Conservation (phyloP, 1,140 invertebrate species). For the Diachasmimorpha longicaudata region DNA sequence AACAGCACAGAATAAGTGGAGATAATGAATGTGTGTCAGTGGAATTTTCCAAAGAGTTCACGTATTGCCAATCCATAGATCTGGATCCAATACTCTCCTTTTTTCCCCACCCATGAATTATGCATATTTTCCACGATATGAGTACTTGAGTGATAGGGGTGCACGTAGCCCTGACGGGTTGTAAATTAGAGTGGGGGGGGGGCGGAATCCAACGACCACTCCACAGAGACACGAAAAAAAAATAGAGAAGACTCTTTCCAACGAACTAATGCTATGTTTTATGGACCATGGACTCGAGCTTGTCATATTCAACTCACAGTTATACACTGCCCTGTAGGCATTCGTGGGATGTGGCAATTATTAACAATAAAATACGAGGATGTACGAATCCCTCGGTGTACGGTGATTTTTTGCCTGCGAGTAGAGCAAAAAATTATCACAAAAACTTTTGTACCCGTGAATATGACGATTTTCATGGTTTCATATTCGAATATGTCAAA, state of each 20-base stretch:
- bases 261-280: constrained; percentile 42
- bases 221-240: not conserved
- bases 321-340: not conserved
- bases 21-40: not conserved
- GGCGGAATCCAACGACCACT: constrained; percentile 37
- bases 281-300: constrained; percentile 19
- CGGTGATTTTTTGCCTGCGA: not conserved
- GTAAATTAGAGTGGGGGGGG: constrained; percentile 56
- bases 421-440: not conserved
- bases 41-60: not conserved
- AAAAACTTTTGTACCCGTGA: not conserved
- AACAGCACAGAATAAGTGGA: not conserved
- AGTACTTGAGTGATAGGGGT: constrained; percentile 58
- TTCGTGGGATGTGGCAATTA: not conserved
- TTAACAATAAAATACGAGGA: not conserved
- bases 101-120: constrained; percentile 51
- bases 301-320: not conserved
- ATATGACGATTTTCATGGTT: not conserved
- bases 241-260: not conserved
- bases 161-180: constrained; percentile 53
- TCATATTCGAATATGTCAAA: not conserved
- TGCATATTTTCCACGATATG: constrained; percentile 61
- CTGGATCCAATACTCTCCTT: constrained; percentile 5
- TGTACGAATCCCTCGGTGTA: not conserved
- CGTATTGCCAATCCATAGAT: not conserved